Percentiles rank a stretch among this genome's conserved stretches.
These are phyloP conservation scores for Heterotis niloticus DNA, from an alignment of 2,113 vertebrate genomes.

Conservation along the genomic window DNA sequence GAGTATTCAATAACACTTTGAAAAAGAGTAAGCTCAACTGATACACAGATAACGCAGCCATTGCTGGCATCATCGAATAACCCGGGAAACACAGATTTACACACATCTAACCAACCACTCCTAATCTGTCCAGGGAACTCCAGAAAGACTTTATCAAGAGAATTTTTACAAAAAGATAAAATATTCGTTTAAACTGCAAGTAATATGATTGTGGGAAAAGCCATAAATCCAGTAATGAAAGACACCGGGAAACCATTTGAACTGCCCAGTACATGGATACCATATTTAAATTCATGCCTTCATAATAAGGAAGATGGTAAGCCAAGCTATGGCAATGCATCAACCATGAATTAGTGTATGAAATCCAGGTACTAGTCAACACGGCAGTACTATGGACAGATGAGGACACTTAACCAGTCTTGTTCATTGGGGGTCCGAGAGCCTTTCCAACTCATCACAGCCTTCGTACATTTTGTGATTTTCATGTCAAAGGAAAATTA, in stretches of 20 bases:
- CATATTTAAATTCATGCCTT: slow-evolving; percentile 38
- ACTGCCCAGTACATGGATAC: slow-evolving; percentile 27
- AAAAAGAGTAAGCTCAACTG: background rate
- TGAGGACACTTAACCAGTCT: slow-evolving; percentile 33
- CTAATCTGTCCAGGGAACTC: background rate
- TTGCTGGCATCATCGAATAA: background rate
- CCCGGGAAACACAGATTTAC: background rate
- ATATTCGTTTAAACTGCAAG: background rate
- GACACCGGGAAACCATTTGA: background rate
- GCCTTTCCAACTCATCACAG: slow-evolving; percentile 25
- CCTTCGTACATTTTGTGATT: background rate
- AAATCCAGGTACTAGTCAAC: slow-evolving; percentile 34
- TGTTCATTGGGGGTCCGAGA: slow-evolving; percentile 24
- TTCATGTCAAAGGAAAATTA: too few species aligned
- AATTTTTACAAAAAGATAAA: background rate
- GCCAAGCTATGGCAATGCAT: slow-evolving; percentile 36
- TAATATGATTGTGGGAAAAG: background rate
- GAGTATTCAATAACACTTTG: background rate
- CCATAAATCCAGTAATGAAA: background rate
- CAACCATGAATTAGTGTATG: slow-evolving; percentile 39
- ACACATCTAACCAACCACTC: background rate
- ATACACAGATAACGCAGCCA: background rate
- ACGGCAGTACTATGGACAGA: background rate
- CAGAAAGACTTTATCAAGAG: background rate
- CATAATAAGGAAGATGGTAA: slow-evolving; percentile 20